phyloP scores from a whole-genome alignment of 2,797 vertebrate genomes.

The Peromyscus eremicus region DNA sequence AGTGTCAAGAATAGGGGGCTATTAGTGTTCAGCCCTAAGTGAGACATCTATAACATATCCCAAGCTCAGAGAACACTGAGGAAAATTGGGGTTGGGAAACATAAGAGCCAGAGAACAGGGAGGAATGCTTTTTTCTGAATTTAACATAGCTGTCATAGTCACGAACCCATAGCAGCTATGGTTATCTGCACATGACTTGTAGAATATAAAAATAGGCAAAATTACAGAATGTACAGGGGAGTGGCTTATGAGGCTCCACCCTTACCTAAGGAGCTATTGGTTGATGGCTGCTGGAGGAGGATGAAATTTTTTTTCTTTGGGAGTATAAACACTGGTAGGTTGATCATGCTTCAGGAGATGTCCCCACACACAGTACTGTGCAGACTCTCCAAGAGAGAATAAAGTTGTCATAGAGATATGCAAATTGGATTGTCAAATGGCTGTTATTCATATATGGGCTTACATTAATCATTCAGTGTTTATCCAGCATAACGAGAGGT shows the following conservation, averaged over 20 bases:
- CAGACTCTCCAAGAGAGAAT: background rate
- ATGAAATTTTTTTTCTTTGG: too few species aligned
- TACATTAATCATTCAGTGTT: slow-evolving; percentile 1
- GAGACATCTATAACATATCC: background rate
- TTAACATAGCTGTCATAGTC: background rate
- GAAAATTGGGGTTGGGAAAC: background rate
- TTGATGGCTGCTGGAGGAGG: background rate
- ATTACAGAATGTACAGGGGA: background rate
- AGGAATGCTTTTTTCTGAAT: background rate
- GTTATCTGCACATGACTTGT: background rate
- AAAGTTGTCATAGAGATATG: background rate
- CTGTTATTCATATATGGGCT: background rate
- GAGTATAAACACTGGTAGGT: too few species aligned
- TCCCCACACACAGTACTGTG: background rate
- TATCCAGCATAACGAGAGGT: background rate
- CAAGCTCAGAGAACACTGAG: background rate
- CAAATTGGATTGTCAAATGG: slow-evolving; percentile 21
- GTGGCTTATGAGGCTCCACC: background rate
- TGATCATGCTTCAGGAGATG: too few species aligned
- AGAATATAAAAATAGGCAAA: background rate
- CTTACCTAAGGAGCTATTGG: background rate
- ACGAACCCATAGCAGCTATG: background rate
- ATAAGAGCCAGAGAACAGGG: background rate
- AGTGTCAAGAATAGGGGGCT: background rate
- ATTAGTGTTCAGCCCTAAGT: background rate